Evolutionary conservation across 2,797 vertebrate genomes (phyloP).

Genomic region (Lutjanus argentimaculatus): DNA sequence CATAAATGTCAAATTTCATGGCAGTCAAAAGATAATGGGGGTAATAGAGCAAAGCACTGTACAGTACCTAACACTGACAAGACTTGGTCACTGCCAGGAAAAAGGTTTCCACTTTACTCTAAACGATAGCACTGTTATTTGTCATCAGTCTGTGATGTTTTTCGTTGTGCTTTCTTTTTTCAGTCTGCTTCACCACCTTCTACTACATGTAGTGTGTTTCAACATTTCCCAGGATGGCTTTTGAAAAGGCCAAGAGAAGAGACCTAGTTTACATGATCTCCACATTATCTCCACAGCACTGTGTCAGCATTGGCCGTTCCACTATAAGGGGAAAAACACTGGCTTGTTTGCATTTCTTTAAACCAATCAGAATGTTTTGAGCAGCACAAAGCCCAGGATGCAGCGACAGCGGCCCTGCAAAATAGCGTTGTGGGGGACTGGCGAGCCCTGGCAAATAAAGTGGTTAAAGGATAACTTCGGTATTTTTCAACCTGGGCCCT

Average conservation of each 20-base stretch:
- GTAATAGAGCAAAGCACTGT: background rate
- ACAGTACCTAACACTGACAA: background rate
- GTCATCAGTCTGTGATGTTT: slow-evolving; percentile 26
- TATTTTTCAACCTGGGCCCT: too few relatives aligned
- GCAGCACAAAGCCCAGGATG: too few relatives aligned
- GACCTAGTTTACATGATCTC: background rate
- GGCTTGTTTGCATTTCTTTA: too few relatives aligned
- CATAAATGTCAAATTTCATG: background rate
- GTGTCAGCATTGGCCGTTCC: too few relatives aligned
- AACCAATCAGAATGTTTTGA: too few relatives aligned
- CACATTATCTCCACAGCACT: too few relatives aligned
- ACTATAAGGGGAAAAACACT: too few relatives aligned
- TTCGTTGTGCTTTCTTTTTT: background rate
- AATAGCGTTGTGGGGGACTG: too few relatives aligned
- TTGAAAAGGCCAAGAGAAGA: slow-evolving; percentile 15
- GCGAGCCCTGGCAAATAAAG: too few relatives aligned
- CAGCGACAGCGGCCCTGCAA: too few relatives aligned
- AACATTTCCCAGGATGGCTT: slow-evolving; percentile 21
- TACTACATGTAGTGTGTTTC: slow-evolving; percentile 1
- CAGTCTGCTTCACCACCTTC: background rate
- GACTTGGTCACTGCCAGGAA: background rate
- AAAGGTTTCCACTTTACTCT: slow-evolving; percentile 2
- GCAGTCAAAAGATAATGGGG: background rate
- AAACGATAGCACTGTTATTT: background rate
- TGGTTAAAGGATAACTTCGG: too few relatives aligned